Conservation (phyloP, 2,797 vertebrate species). For the Remorina albescens region DNA sequence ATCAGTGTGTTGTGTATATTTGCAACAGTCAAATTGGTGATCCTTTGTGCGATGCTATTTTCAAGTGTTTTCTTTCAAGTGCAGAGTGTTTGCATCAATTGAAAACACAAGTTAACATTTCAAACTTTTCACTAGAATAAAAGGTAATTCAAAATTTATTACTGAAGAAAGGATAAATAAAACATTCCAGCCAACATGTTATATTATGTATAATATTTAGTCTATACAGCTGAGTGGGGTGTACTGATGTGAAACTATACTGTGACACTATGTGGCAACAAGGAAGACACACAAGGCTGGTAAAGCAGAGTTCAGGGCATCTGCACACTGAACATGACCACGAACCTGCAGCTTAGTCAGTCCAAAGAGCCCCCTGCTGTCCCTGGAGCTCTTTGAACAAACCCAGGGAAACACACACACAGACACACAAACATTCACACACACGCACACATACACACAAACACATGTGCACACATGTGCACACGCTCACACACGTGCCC, state of each 20-base stretch:
- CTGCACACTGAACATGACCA: conserved; percentile 19
- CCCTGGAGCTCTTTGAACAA: conserved; percentile 40
- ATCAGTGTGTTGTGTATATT: no score
- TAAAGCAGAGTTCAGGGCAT: conserved; percentile 31
- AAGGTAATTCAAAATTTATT: background rate
- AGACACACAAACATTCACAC: conserved; percentile 10
- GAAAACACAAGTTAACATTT: background rate
- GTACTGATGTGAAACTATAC: background rate
- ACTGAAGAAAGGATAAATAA: background rate
- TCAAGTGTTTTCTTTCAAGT: no score
- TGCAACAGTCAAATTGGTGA: no score
- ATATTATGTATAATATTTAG: no score
- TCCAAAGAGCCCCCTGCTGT: conserved; percentile 49
- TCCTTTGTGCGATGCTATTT: no score
- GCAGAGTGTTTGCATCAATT: background rate
- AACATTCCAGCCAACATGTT: no score
- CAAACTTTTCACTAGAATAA: background rate
- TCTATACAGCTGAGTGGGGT: background rate
- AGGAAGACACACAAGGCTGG: conserved; percentile 48
- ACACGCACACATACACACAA: no score
- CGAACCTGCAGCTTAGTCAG: conserved; percentile 53
- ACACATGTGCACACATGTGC: conserved; percentile 24
- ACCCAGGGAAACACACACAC: conserved; percentile 40
- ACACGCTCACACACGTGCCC: conserved; percentile 18
- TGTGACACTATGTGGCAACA: background rate